Percentiles rank a stretch among this genome's conserved stretches.
These are phyloP conservation scores for Drosophila differens DNA, from an alignment of 2,888 invertebrate species.

Conservation along the genomic window DNA sequence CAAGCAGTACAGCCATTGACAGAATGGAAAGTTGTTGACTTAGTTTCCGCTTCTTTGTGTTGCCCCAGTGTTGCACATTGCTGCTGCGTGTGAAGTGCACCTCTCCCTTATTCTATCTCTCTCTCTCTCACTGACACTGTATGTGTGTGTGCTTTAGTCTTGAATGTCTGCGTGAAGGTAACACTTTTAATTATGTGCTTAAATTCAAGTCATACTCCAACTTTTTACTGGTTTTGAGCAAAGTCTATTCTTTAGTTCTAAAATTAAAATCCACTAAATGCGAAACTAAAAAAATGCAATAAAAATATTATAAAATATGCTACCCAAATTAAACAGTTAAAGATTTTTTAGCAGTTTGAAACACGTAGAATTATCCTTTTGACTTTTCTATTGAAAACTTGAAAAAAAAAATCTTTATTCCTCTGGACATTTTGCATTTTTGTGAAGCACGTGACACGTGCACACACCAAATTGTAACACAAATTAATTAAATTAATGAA, in stretches of 20 bases:
- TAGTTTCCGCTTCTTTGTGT: slow-evolving; percentile 63
- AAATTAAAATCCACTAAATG: too few relatives aligned
- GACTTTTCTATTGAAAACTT: slow-evolving; percentile 8
- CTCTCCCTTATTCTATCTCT: background rate
- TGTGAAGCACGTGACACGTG: slow-evolving; percentile 17
- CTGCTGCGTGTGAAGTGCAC: background rate
- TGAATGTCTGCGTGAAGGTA: slow-evolving; percentile 23
- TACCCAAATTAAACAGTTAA: background rate
- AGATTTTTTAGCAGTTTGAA: background rate
- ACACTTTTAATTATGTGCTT: slow-evolving; percentile 65
- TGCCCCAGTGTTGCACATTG: slow-evolving; percentile 26
- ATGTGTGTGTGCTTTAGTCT: slow-evolving; percentile 16
- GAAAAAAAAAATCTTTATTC: background rate
- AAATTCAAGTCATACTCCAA: slow-evolving; percentile 16
- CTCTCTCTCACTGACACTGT: too few relatives aligned
- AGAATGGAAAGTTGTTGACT: slow-evolving; percentile 80
- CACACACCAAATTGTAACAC: slow-evolving; percentile 12
- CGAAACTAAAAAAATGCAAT: background rate
- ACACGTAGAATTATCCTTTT: slow-evolving; percentile 18
- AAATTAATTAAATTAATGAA: slow-evolving; percentile 32
- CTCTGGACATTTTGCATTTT: background rate
- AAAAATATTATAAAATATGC: background rate
- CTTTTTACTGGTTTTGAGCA: slow-evolving; percentile 2
- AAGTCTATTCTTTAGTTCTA: slow-evolving; percentile 21
- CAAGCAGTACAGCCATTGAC: slow-evolving; percentile 64